Evolutionary conservation across 2,888 invertebrate genomes (phyloP).

Genomic region (Ptychoptera contaminata): DNA sequence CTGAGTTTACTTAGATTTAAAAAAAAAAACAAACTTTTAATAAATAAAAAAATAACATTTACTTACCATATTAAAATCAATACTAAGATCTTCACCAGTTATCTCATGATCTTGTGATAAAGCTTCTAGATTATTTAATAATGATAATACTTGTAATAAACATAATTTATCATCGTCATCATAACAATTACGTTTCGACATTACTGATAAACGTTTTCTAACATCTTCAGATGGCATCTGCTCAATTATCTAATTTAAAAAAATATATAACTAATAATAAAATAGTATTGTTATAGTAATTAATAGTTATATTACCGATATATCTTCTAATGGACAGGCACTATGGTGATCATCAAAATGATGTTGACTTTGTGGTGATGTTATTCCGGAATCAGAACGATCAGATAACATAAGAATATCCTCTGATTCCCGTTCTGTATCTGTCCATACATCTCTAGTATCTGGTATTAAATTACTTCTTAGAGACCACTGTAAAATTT

Average conservation of each 20-base stretch:
- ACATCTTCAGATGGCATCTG: slow-evolving; percentile 21
- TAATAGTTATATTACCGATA: slow-evolving; percentile 15
- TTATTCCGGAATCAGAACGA: slow-evolving; percentile 19
- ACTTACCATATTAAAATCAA: slow-evolving; percentile 32
- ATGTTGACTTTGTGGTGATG: slow-evolving; percentile 19
- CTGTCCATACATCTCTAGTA: slow-evolving; percentile 21
- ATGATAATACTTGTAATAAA: slow-evolving; percentile 43
- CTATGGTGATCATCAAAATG: slow-evolving; percentile 16
- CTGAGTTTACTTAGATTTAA: too few species aligned
- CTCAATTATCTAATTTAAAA: slow-evolving; percentile 12
- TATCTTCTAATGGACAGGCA: slow-evolving; percentile 15
- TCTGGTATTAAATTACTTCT: slow-evolving; percentile 19
- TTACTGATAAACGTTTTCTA: slow-evolving; percentile 18
- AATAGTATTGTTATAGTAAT: too few species aligned
- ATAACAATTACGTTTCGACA: slow-evolving; percentile 20
- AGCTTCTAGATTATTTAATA: slow-evolving; percentile 43
- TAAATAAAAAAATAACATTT: not conserved
- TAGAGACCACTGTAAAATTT: slow-evolving; percentile 22
- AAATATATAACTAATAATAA: not conserved
- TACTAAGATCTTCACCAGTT: slow-evolving; percentile 37
- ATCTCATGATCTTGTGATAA: slow-evolving; percentile 25
- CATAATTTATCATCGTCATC: slow-evolving; percentile 42
- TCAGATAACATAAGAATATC: slow-evolving; percentile 12
- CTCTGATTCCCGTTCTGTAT: slow-evolving; percentile 13
- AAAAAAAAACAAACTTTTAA: too few species aligned